phyloP scores from a whole-genome alignment of 2,113 vertebrate species.

The Parus major region DNA sequence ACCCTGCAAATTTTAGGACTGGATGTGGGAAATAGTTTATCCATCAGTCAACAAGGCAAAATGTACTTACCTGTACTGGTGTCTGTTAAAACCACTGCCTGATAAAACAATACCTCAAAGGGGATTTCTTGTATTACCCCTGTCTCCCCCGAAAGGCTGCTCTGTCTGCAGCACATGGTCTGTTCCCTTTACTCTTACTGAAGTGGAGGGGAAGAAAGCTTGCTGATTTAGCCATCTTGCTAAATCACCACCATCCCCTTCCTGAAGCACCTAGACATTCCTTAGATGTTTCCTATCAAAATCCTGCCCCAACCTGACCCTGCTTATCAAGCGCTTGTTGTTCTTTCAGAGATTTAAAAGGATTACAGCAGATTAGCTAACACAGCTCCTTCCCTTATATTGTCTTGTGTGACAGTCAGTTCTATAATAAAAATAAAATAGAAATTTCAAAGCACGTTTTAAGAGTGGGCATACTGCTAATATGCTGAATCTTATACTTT shows the following conservation, averaged over 20 bases:
- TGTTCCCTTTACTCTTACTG: neutral
- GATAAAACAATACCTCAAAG: accelerated
- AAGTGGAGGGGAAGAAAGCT: neutral
- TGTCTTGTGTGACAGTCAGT: neutral
- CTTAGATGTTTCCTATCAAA: conserved; percentile 52
- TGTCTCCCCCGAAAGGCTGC: neutral
- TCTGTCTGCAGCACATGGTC: neutral
- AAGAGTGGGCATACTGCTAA: neutral
- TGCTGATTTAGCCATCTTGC: neutral
- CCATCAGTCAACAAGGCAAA: neutral
- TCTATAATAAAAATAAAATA: conserved; percentile 12
- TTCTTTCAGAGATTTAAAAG: conserved; percentile 50
- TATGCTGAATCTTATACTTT: neutral
- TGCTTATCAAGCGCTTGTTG: conserved; percentile 50
- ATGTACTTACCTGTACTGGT: neutral
- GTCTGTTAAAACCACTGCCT: neutral
- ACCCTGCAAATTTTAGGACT: neutral
- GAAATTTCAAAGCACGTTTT: neutral
- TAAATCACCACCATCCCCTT: conserved; percentile 39
- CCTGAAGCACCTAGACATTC: conserved; percentile 63
- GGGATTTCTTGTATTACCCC: neutral
- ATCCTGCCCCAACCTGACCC: conserved; percentile 58
- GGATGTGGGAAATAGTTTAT: neutral
- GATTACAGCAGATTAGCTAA: conserved; percentile 60
- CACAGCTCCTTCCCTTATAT: neutral